Percentiles rank a stretch among this genome's conserved stretches.
phyloP scores from a whole-genome alignment of 2,113 vertebrate genomes.

The Vidua chalybeata region DNA sequence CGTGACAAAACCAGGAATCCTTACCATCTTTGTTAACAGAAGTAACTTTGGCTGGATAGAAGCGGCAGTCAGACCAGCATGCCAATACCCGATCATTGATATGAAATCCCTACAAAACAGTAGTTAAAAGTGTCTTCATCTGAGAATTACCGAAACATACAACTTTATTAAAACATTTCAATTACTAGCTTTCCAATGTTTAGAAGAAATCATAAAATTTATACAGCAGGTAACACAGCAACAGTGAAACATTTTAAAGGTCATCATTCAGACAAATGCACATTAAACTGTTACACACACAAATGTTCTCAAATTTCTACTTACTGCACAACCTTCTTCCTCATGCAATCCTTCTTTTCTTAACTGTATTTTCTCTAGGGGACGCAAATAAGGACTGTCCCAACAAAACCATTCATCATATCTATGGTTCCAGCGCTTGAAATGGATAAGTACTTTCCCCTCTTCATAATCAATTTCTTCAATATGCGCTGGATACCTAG shows the following conservation, averaged over 20 bases:
- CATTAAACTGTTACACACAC: not conserved
- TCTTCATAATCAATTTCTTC: constrained; percentile 95
- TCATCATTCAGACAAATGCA: not conserved
- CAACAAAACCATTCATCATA: constrained; percentile 98
- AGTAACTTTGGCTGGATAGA: constrained; percentile 95
- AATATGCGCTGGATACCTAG: constrained; percentile 93
- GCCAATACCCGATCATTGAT: constrained; percentile 92
- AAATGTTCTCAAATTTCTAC: constrained; percentile 3
- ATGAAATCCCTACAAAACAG: constrained; percentile 83
- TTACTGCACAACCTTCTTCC: constrained; percentile 84
- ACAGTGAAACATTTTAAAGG: not conserved
- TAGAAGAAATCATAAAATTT: not conserved
- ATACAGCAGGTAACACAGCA: not conserved
- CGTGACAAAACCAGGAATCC: not conserved
- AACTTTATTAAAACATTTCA: not conserved
- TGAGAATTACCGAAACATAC: not conserved
- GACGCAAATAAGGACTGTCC: constrained; percentile 90
- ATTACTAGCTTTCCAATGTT: not conserved
- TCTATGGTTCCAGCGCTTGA: constrained; percentile 94
- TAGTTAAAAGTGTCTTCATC: not conserved
- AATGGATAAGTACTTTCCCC: constrained; percentile 92
- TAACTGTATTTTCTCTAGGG: constrained; percentile 91
- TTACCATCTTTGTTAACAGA: constrained; percentile 94
- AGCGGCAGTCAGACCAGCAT: constrained; percentile 97
- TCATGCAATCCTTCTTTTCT: constrained; percentile 89